Evolutionary conservation across 2,888 invertebrate genomes (phyloP).

Genomic region (Tetragonula carbonaria): DNA sequence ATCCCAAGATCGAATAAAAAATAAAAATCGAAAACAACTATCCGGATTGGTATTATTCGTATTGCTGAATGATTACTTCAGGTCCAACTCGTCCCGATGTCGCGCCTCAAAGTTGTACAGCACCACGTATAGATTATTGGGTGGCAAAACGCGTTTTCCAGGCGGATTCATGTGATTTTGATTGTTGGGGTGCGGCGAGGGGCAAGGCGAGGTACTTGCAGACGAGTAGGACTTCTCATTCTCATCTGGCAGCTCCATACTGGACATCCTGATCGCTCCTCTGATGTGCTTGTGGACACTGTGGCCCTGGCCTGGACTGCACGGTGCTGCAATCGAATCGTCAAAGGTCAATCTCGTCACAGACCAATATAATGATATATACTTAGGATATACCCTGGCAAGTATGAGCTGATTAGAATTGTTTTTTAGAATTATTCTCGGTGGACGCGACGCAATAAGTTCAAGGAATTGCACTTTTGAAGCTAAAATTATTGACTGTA

Average conservation of each 20-base stretch:
- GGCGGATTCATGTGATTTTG: constrained; percentile 80
- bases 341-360: no score
- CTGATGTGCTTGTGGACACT: constrained; percentile 88
- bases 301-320: constrained; percentile 92
- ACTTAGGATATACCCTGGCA: no score
- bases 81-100: constrained; percentile 96
- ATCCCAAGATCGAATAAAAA: no score
- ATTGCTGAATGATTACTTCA: constrained; percentile 87
- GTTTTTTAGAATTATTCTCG: no score
- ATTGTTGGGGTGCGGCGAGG: constrained; percentile 89
- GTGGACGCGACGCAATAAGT: no score
- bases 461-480: no score
- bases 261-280: constrained; percentile 95
- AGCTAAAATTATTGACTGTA: no score
- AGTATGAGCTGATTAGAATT: no score
- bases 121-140: constrained; percentile 96
- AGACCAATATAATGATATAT: not conserved
- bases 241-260: constrained; percentile 95
- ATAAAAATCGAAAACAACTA: no score
- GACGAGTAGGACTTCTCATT: constrained; percentile 96
- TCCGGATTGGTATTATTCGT: no score
- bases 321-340: constrained; percentile 88
- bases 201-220: constrained; percentile 96
- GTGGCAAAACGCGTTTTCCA: constrained; percentile 86
- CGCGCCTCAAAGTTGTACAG: constrained; percentile 97